Evolutionary conservation across 1,140 invertebrate genomes (phyloP), one percentile per base, ranked within the genome.

Genomic region (Aphaenogaster ashmeadi): DNA sequence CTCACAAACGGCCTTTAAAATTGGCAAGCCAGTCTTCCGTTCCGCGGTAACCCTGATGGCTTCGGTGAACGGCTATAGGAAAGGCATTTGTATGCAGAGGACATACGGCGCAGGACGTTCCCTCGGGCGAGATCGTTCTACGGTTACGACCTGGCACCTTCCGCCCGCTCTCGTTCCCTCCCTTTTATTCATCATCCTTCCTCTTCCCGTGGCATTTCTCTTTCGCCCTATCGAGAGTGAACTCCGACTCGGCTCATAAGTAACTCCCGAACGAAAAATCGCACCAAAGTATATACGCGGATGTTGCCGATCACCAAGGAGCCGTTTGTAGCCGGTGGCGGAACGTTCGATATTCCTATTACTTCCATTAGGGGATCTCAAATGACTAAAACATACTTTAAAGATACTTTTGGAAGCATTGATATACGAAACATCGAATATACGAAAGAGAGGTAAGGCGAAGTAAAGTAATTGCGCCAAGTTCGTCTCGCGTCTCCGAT

Each of bases 1-100:
- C 33, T 87, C 56, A 64, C 67, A 72, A 87, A 87, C 78, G 56
- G 69, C 56, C 38, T 62, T 75, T 84, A 64, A 85, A 85, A 84
- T 87, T 87, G 79, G 78, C 86, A 62, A 83, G 47, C 27, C 77
- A 13, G 41, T 67, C 58, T 71, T 84, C 69, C 80, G 56, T 44
- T 75, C 69, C 11, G 67, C 67, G 67, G 69, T 84, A 66, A 44
- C 36, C 56, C 80, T 62, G 67, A 84, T 74, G 58, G 67, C 47
- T 41, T 64, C 78, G 50, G 18, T 50, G 54, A 87, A 87, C 47
- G 69, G 36, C 67, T 84, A 87, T 72, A 50, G 69, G 67, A 87
- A 87, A 87, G 86, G 69, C 58, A 87, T 87, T 87, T 87, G 60
- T 87, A 84, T 87, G 56, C 67, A 54, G 60, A 74, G 69, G 81